phyloP scores from a whole-genome alignment of 2,797 vertebrate genomes.

The Chelon auratus region DNA sequence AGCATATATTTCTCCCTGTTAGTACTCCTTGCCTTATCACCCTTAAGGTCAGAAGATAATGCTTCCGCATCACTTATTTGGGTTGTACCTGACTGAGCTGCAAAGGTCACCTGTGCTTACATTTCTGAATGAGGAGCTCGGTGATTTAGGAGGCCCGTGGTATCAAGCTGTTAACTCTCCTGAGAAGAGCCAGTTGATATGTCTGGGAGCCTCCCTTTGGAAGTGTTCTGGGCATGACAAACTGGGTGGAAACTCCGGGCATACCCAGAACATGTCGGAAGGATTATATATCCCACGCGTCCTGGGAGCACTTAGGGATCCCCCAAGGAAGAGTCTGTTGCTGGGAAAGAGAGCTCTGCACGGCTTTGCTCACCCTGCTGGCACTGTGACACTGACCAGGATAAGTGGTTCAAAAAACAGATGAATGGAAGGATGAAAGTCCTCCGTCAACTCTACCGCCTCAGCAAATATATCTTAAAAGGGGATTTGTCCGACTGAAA shows the following conservation, averaged over 20 bases:
- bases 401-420: conserved; percentile 31
- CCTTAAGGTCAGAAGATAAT: conserved; percentile 10
- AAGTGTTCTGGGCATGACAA: conserved; percentile 36
- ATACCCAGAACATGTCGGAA: conserved; percentile 41
- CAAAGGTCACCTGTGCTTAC: conserved; percentile 16
- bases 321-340: conserved; percentile 34
- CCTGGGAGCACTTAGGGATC: conserved; percentile 49
- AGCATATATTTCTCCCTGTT: not conserved
- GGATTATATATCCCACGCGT: conserved; percentile 55
- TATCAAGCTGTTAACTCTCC: conserved; percentile 20
- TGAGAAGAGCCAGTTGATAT: conserved; percentile 30
- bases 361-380: conserved; percentile 33
- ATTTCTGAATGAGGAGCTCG: conserved; percentile 36
- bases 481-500: conserved; percentile 28
- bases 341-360: conserved; percentile 34
- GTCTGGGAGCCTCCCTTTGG: conserved; percentile 53
- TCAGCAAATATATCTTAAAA: conserved; percentile 23
- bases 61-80: not conserved
- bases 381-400: conserved; percentile 32
- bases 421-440: conserved; percentile 40
- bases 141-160: conserved; percentile 28
- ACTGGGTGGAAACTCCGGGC: conserved; percentile 51
- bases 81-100: conserved; percentile 7
- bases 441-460: conserved; percentile 17
- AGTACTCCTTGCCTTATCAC: not conserved